A percentile compares a stretch with the other conserved stretches of the same genome.
Evolutionary conservation across 1,140 invertebrate species (phyloP).

Genomic region (Drosophila kepulauana): DNA sequence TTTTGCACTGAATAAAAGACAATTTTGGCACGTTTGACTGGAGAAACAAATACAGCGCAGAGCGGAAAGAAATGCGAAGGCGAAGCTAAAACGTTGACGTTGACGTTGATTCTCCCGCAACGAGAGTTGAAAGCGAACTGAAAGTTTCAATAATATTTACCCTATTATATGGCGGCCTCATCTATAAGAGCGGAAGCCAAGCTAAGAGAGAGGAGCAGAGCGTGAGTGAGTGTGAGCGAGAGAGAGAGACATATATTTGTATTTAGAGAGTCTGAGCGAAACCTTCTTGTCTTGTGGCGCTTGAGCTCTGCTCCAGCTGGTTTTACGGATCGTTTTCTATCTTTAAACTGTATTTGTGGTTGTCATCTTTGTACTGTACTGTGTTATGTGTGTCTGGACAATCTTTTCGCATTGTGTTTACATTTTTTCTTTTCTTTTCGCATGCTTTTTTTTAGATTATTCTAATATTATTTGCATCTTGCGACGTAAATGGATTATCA

Average conservation of each 20-base stretch:
- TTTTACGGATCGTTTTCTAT: conserved; percentile 50
- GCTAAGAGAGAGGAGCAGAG: conserved; percentile 27
- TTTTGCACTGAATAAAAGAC: conserved; percentile 13
- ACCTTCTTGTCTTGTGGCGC: conserved; percentile 19
- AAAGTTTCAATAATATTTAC: conserved; percentile 77
- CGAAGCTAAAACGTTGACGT: background rate
- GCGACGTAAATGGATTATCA: background rate
- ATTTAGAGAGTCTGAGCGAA: conserved; percentile 12
- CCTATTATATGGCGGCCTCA: conserved; percentile 62
- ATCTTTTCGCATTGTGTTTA: conserved; percentile 31
- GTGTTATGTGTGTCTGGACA: conserved; percentile 12
- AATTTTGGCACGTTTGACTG: conserved; percentile 4
- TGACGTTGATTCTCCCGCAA: conserved; percentile 33
- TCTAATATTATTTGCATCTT: conserved; percentile 5
- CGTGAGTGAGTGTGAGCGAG: conserved; percentile 13
- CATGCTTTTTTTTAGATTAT: background rate
- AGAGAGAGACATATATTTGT: conserved; percentile 9
- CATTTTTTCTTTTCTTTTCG: conserved; percentile 1
- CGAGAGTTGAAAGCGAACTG: conserved; percentile 74
- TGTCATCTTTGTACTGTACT: conserved; percentile 8
- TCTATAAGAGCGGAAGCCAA: conserved; percentile 10
- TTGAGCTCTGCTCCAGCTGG: conserved; percentile 41
- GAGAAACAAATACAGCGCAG: background rate
- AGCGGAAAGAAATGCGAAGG: background rate
- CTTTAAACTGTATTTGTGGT: conserved; percentile 15